These are phyloP conservation scores for Trachelus tabidus DNA, from an alignment of 2,888 invertebrate species.

Conservation along the genomic window DNA sequence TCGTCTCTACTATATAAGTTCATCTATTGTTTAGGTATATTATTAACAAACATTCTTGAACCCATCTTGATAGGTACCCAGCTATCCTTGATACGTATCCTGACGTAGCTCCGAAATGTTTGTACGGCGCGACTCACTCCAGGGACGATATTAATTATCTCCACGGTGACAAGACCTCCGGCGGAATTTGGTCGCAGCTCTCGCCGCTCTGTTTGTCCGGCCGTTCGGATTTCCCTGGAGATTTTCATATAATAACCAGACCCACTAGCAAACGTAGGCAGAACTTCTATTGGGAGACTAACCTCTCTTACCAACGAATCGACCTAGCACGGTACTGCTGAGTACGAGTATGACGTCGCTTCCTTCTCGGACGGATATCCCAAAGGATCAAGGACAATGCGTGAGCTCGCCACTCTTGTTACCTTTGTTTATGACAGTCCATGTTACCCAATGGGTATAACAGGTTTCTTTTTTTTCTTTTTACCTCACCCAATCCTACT, in stretches of 20 bases:
- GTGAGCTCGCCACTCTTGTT: background rate
- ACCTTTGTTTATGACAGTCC: too few relatives aligned
- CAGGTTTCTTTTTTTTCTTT: too few relatives aligned
- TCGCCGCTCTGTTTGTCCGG: conserved; percentile 2
- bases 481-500: too few relatives aligned
- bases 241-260: conserved; percentile 7
- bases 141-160: conserved; percentile 8
- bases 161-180: conserved; percentile 5
- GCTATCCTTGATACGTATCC: too few relatives aligned
- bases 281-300: background rate
- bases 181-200: background rate
- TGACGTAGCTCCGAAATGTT: background rate
- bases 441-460: too few relatives aligned
- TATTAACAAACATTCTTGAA: too few relatives aligned
- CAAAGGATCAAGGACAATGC: background rate
- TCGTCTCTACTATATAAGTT: too few relatives aligned
- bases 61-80: too few relatives aligned
- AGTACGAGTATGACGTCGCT: background rate
- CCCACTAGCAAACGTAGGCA: background rate
- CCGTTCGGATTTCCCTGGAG: conserved; percentile 7
- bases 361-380: background rate
- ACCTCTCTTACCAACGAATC: background rate
- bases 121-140: background rate
- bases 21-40: too few relatives aligned
- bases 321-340: background rate